phyloP scores from a whole-genome alignment of 2,888 invertebrate species.

The Tromatobia lineatoria region DNA sequence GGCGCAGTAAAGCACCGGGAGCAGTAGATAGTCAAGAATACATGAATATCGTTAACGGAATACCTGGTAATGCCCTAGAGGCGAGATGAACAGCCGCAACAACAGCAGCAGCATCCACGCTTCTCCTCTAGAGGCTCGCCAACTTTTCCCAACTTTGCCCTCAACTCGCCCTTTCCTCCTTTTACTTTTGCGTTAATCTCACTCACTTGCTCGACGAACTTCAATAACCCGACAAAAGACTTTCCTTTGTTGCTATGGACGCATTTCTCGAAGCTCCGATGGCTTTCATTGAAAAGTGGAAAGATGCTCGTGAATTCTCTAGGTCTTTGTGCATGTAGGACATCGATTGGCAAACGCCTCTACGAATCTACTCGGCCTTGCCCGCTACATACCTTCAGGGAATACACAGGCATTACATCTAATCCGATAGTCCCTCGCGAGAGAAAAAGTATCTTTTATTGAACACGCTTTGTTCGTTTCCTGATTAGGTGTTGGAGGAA shows the following conservation, averaged over 20 bases:
- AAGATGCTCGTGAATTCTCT: not conserved
- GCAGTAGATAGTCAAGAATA: slow-evolving; percentile 44
- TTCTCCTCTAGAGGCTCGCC: slow-evolving; percentile 8
- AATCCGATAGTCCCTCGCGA: not conserved
- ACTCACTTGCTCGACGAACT: not conserved
- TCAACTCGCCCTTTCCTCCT: not conserved
- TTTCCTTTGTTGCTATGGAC: not conserved
- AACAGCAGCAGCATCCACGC: slow-evolving; percentile 19
- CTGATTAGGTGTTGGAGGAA: not conserved
- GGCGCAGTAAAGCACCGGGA: not conserved
- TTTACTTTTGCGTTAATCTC: not conserved
- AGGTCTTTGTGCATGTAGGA: slow-evolving; percentile 13
- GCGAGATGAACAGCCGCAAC: slow-evolving; percentile 12
- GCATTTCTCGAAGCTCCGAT: not conserved
- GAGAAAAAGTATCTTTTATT: slow-evolving; percentile 2
- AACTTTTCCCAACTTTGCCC: slow-evolving; percentile 35
- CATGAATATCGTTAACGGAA: slow-evolving; percentile 59
- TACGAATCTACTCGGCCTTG: slow-evolving; percentile 2
- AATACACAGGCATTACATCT: slow-evolving; percentile 5
- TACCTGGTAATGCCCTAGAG: slow-evolving; percentile 36
- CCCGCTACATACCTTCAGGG: not conserved
- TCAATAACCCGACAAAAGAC: slow-evolving; percentile 3
- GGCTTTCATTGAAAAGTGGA: not conserved
- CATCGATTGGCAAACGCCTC: slow-evolving; percentile 44
- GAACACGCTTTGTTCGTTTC: slow-evolving; percentile 1